Evolutionary conservation across 2,113 vertebrate genomes (phyloP).

Genomic region (Centropus unirufus): DNA sequence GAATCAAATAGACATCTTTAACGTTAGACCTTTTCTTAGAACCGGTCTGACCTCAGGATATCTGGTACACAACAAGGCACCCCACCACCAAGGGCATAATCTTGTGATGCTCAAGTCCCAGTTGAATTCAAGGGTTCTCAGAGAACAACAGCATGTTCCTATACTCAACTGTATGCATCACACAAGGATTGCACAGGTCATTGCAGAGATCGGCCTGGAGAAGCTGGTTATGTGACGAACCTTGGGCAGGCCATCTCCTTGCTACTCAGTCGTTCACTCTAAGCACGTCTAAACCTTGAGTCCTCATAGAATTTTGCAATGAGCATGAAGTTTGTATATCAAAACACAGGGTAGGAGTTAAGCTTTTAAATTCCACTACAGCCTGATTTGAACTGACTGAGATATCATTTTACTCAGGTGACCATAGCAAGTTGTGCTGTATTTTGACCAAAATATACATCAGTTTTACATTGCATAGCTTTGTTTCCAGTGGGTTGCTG

Average conservation of each 20-base stretch:
- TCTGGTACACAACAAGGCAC: not conserved
- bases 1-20: not conserved
- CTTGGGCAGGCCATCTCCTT: not conserved
- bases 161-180: not conserved
- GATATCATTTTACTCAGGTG: not conserved
- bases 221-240: not conserved
- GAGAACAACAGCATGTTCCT: not conserved
- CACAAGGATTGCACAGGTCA: not conserved
- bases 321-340: constrained; percentile 3
- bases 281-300: not conserved
- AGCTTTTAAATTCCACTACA: not conserved
- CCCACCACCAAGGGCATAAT: not conserved
- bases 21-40: not conserved
- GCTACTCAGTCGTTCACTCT: not conserved
- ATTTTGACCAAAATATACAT: not conserved
- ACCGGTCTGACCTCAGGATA: not conserved
- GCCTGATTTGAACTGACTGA: not conserved
- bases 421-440: not conserved
- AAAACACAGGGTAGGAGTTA: not conserved
- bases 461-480: not conserved
- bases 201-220: not conserved
- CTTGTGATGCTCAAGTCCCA: not conserved
- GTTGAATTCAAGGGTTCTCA: not conserved
- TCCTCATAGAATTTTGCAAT: not conserved
- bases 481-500: not conserved